Evolutionary conservation across 2,113 vertebrate species (phyloP).

Genomic region (Paralichthys olivaceus): DNA sequence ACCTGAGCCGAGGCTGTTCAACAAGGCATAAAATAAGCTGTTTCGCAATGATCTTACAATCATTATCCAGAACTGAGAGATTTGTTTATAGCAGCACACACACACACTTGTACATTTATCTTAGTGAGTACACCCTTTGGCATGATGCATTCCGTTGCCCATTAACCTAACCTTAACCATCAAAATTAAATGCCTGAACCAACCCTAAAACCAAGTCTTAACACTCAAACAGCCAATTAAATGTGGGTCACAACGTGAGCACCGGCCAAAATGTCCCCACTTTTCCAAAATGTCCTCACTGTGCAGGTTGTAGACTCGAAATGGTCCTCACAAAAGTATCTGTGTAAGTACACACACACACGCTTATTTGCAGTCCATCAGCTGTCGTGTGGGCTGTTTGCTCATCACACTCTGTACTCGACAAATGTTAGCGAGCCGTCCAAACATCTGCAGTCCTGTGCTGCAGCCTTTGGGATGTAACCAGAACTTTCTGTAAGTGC

Average conservation of each 20-base stretch:
- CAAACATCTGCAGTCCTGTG: conserved; percentile 45
- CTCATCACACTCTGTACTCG: conserved; percentile 47
- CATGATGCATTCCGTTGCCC: too few species aligned
- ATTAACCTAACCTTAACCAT: too few species aligned
- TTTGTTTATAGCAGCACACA: conserved; percentile 36
- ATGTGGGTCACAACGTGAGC: too few species aligned
- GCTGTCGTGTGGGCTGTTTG: conserved; percentile 55
- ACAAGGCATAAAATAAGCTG: conserved; percentile 58
- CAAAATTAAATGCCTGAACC: too few species aligned
- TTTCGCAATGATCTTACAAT: conserved; percentile 64
- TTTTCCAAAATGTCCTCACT: too few species aligned
- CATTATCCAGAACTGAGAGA: conserved; percentile 45
- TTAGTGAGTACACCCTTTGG: too few species aligned
- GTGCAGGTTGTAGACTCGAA: too few species aligned
- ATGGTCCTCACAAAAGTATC: too few species aligned
- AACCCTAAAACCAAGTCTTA: too few species aligned
- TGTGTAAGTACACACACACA: not conserved
- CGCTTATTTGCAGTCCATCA: conserved; percentile 50
- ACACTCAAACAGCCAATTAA: too few species aligned
- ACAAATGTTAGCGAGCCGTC: conserved; percentile 41
- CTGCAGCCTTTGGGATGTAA: conserved; percentile 6
- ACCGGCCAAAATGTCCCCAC: too few species aligned
- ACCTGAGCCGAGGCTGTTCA: conserved; percentile 46
- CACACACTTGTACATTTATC: not conserved
- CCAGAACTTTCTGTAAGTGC: not conserved